Percentiles rank a stretch among this genome's conserved stretches.
phyloP scores from a whole-genome alignment of 2,888 invertebrate species.

The Steinernema carpocapsae region DNA sequence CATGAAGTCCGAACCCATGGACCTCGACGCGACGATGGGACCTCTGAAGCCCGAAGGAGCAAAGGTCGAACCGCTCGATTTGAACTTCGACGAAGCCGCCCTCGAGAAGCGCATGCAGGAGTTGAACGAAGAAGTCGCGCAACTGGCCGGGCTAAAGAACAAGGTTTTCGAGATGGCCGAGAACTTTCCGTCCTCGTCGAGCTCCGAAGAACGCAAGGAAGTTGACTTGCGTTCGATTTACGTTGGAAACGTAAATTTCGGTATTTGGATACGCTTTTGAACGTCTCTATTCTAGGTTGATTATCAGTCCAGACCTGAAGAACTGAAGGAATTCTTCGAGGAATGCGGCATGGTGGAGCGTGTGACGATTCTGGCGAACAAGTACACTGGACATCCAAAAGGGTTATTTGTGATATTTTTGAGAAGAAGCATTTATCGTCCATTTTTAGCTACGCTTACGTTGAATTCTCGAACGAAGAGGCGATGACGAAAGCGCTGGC shows the following conservation, averaged over 20 bases:
- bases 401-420: slow-evolving; percentile 76
- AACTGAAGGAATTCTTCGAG: slow-evolving; percentile 96
- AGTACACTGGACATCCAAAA: slow-evolving; percentile 97
- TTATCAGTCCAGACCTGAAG: slow-evolving; percentile 97
- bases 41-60: too few relatives aligned
- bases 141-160: slow-evolving; percentile 93
- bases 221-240: slow-evolving; percentile 94
- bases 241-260: slow-evolving; percentile 72
- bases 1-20: too few relatives aligned
- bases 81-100: background rate
- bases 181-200: slow-evolving; percentile 28
- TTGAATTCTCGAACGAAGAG: slow-evolving; percentile 97
- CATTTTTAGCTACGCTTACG: slow-evolving; percentile 85
- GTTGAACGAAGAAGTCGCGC: slow-evolving; percentile 99
- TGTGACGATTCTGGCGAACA: slow-evolving; percentile 98
- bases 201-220: slow-evolving; percentile 94
- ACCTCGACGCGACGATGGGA: too few relatives aligned
- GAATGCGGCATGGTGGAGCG: slow-evolving; percentile 98
- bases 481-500: slow-evolving; percentile 96
- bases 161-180: slow-evolving; percentile 76
- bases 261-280: background rate
- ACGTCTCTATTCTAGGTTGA: slow-evolving; percentile 75
- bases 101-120: slow-evolving; percentile 95
- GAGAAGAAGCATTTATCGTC: too few relatives aligned
- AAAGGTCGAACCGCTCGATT: too few relatives aligned